Evolutionary conservation across 2,888 invertebrate genomes (phyloP).

Genomic region (Drosophila putrida): DNA sequence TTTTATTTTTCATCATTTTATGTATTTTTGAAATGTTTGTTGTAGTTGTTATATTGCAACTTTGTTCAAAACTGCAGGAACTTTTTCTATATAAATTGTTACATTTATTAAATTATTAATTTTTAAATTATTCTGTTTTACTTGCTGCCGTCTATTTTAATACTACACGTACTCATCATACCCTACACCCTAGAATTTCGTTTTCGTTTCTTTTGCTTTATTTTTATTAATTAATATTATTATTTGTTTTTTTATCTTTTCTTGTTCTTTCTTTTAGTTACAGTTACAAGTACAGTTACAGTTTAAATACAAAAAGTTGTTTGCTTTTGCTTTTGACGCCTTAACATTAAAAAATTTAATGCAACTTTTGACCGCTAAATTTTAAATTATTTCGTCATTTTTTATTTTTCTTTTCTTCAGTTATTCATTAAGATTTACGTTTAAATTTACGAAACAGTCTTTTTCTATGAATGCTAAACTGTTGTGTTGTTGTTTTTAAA

Average conservation of each 20-base stretch:
- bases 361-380: slow-evolving; percentile 34
- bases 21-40: slow-evolving; percentile 32
- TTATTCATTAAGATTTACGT: slow-evolving; percentile 53
- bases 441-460: slow-evolving; percentile 77
- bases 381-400: slow-evolving; percentile 32
- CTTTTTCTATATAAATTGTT: slow-evolving; percentile 61
- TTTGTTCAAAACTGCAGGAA: slow-evolving; percentile 77
- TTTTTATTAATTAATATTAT: slow-evolving; percentile 19
- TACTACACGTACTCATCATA: slow-evolving; percentile 47
- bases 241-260: slow-evolving; percentile 19
- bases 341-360: slow-evolving; percentile 47
- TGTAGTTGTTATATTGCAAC: slow-evolving; percentile 62
- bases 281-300: slow-evolving; percentile 35
- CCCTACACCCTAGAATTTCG: slow-evolving; percentile 57
- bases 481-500: slow-evolving; percentile 31
- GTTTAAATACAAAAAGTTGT: slow-evolving; percentile 62
- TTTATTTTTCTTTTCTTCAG: slow-evolving; percentile 20
- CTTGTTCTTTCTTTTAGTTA: slow-evolving; percentile 13
- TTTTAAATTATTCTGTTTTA: not conserved
- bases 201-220: slow-evolving; percentile 39
- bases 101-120: slow-evolving; percentile 35
- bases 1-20: slow-evolving; percentile 14
- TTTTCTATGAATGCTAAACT: slow-evolving; percentile 80
- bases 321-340: slow-evolving; percentile 53
- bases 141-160: slow-evolving; percentile 47